Base-by-base conservation (phyloP, 2,113 vertebrate species). In the Alexandromys fortis region DNA sequence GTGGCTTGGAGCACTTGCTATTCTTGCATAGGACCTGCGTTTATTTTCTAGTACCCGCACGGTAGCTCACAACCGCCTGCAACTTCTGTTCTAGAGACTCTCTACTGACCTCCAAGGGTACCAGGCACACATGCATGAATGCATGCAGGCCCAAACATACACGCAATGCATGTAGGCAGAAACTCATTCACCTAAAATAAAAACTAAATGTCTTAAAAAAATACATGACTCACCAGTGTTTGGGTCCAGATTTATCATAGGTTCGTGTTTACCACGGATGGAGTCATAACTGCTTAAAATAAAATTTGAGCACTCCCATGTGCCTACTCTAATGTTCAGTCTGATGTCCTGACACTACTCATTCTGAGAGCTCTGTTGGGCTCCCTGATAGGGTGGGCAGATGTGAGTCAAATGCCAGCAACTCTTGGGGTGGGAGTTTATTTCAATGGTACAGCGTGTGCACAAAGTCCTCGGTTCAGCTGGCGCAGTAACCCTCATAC, bases 251-350 rank as follows among this genome's bases (percentile, higher is more conserved):
- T 94, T 81, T 89, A 91, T 68, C 78, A 81, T 22, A 81, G 87
- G 63, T 95, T 91, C 73, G 22, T 94, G 58, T 79, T 91, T 89
- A 95, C 65, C n/a, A 35, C 26, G 17, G 16, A 78, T 92, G 89
- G 78, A 94, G 55, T 94, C 72, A 73, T 85, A 89, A 79, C 89
- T 47, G 77, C 49, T 85, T 89, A 93, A 86, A 81, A 89, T 76
- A 75, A 77, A 78, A 45, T 63, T 22, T 10, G 9, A 88, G 77
- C 95, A 72, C 13, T 28, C 22, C 63, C 73, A 61, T 76, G 79
- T 92, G 78, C 45, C 47, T 70, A 86, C 26, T 93, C 65, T 72
- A 82, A 86, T 16, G 38, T 58, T 47, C 55, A 63, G 55, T 72
- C 17, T 83, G 68, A 73, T 78, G 79, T 94, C 79, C 16, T 79